phyloP scores from a whole-genome alignment of 1,140 invertebrate species.

The Euglossa dilemma region DNA sequence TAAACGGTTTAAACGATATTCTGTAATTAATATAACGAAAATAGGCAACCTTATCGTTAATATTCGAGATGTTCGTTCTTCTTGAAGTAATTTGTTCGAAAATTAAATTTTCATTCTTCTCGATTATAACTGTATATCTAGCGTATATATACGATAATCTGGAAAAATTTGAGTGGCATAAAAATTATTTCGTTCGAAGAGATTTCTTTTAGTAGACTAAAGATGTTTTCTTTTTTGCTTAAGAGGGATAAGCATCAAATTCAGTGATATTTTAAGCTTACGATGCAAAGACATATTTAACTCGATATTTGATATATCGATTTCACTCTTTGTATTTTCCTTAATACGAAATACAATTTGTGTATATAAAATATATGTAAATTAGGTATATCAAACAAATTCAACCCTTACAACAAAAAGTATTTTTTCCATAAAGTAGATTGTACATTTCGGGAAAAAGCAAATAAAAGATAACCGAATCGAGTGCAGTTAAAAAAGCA shows the following conservation, averaged over 20 bases:
- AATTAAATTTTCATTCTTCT: no score
- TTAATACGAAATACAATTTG: neutral
- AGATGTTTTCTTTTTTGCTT: no score
- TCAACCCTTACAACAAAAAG: neutral
- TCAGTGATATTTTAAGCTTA: no score
- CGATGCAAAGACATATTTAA: no score
- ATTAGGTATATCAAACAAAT: neutral
- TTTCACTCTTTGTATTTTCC: neutral
- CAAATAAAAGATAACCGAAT: neutral
- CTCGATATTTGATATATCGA: no score
- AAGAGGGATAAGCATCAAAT: no score
- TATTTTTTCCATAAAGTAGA: neutral
- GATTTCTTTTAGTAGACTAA: no score
- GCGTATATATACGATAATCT: neutral
- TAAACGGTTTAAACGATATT: slow-evolving; percentile 4
- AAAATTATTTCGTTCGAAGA: neutral
- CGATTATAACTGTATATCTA: no score
- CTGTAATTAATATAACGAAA: neutral
- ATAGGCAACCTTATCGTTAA: no score
- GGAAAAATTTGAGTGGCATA: neutral
- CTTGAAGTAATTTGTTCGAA: neutral
- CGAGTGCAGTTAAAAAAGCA: neutral
- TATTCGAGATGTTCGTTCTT: neutral
- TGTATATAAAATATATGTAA: neutral
- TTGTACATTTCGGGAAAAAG: neutral